A percentile compares a stretch with the other conserved stretches of the same genome.
phyloP scores from a whole-genome alignment of 2,888 invertebrate genomes.

The Epistrophella euchroma region DNA sequence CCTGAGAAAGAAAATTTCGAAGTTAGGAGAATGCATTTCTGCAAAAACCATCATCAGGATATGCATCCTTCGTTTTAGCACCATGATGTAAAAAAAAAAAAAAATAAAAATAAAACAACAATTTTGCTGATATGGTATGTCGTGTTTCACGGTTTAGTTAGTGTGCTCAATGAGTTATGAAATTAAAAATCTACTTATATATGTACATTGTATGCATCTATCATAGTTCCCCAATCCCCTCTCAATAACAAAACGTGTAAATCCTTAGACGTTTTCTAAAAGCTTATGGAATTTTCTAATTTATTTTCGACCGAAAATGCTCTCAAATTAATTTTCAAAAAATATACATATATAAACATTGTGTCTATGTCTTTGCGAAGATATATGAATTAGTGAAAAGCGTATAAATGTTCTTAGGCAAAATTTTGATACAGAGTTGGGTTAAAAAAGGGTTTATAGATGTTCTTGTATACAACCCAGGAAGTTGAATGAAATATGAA shows the following conservation, averaged over 20 bases:
- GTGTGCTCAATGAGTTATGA: conserved; percentile 82
- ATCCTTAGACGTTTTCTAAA: conserved; percentile 10
- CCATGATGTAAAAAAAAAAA: conserved; percentile 2
- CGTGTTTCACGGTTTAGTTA: conserved; percentile 39
- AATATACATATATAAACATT: conserved; percentile 4
- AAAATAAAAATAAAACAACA: neutral
- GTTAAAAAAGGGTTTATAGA: neutral
- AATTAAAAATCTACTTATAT: conserved; percentile 77
- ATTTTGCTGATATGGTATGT: neutral
- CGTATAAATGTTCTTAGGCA: neutral
- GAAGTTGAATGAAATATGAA: conserved; percentile 37
- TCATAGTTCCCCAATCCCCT: neutral
- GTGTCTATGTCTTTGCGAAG: neutral
- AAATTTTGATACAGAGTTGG: neutral
- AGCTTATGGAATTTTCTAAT: conserved; percentile 68
- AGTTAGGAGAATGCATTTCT: neutral
- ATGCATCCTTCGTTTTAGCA: neutral
- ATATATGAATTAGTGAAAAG: neutral
- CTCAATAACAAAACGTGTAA: neutral
- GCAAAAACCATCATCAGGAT: neutral
- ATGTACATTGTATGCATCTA: neutral
- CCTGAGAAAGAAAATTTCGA: neutral
- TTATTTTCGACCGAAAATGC: conserved; percentile 53
- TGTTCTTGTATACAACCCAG: neutral
- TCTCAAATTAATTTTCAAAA: conserved; percentile 59